Percentiles rank a stretch among this genome's conserved stretches.
phyloP scores from a whole-genome alignment of 2,113 vertebrate genomes.

The Pungitius pungitius region DNA sequence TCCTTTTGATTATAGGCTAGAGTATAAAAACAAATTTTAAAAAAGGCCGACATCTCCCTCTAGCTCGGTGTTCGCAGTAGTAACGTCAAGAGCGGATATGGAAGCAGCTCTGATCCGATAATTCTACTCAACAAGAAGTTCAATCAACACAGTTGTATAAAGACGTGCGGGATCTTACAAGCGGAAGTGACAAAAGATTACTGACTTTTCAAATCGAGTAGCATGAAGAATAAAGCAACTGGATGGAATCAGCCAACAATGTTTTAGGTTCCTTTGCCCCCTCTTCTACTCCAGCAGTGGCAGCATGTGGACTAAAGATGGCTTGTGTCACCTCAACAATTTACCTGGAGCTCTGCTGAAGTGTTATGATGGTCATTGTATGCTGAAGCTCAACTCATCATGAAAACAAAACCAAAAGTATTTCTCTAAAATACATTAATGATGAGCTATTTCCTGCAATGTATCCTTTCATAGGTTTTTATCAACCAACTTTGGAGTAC shows the following conservation, averaged over 20 bases:
- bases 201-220: background rate
- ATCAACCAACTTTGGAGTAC: background rate
- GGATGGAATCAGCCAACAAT: too few relatives aligned
- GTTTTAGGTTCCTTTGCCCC: too few relatives aligned
- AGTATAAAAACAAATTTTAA: too few relatives aligned
- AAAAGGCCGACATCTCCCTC: background rate
- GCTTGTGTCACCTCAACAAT: background rate
- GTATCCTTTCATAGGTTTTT: background rate
- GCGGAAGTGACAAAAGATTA: background rate
- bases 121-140: background rate
- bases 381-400: too few relatives aligned
- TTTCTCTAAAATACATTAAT: background rate
- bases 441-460: constrained; percentile 8
- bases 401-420: too few relatives aligned
- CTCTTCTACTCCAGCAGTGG: too few relatives aligned
- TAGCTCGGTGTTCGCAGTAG: background rate
- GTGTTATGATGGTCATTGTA: too few relatives aligned
- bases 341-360: background rate
- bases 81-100: too few relatives aligned
- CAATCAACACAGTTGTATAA: background rate
- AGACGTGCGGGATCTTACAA: background rate
- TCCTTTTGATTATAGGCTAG: background rate
- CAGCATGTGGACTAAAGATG: too few relatives aligned
- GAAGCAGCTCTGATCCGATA: too few relatives aligned
- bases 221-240: background rate